Conservation (phyloP, 2,113 vertebrate species). For the Phainopepla nitens region DNA sequence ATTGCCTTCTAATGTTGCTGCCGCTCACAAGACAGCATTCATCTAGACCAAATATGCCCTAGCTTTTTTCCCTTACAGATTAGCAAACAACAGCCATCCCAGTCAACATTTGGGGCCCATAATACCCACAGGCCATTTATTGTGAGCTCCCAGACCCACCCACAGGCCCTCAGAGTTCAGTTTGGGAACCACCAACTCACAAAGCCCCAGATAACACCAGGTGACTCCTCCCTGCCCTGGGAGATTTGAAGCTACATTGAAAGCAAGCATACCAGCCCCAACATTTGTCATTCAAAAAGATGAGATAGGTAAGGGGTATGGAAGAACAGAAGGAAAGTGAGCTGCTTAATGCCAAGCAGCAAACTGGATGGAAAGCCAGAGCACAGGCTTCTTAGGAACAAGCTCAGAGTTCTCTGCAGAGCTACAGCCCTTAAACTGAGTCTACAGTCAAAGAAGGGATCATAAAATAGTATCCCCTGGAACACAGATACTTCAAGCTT, state of each 20-base stretch:
- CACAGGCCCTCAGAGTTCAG: not conserved
- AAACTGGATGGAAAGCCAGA: not conserved
- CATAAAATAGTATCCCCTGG: not conserved
- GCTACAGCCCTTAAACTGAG: not conserved
- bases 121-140: not conserved
- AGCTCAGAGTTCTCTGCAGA: not conserved
- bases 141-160: not conserved
- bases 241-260: not conserved
- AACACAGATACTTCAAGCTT: not conserved
- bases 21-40: not conserved
- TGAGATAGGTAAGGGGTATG: not conserved
- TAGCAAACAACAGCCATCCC: not conserved
- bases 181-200: not conserved
- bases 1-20: not conserved
- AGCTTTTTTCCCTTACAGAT: not conserved
- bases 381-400: not conserved
- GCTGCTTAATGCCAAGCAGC: not conserved
- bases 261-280: not conserved
- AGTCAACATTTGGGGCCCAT: not conserved
- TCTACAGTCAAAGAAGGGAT: not conserved
- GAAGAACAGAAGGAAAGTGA: not conserved
- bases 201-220: not conserved
- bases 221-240: not conserved
- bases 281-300: not conserved
- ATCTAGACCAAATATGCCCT: not conserved